phyloP scores from a whole-genome alignment of 1,140 invertebrate species.

The Drosophila eugracilis region DNA sequence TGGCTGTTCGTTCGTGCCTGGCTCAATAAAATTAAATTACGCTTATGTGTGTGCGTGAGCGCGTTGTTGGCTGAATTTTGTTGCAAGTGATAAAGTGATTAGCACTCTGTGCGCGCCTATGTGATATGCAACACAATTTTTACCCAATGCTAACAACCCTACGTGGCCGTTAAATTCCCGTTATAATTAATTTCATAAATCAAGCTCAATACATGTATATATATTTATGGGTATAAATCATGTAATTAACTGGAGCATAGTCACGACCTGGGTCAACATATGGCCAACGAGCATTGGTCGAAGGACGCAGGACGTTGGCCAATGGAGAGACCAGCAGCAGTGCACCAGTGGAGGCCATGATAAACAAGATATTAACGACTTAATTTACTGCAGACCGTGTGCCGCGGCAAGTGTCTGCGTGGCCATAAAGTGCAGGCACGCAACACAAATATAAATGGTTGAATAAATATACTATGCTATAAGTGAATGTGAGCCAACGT shows the following conservation, averaged over 20 bases:
- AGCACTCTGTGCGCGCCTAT: constrained; percentile 43
- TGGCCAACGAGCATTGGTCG: constrained; percentile 20
- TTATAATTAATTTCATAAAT: constrained; percentile 82
- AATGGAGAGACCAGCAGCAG: constrained; percentile 7
- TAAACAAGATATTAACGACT: constrained; percentile 83
- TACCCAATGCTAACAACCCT: constrained; percentile 1
- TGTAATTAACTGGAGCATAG: constrained; percentile 77
- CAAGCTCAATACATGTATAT: constrained; percentile 67
- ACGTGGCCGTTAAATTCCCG: constrained; percentile 44
- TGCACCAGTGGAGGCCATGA: constrained; percentile 56
- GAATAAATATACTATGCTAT: constrained; percentile 61
- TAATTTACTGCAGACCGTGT: constrained; percentile 74
- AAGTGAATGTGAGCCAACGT: constrained; percentile 51
- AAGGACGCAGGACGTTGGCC: not conserved
- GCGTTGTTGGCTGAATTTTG: constrained; percentile 36
- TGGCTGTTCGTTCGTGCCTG: constrained; percentile 45
- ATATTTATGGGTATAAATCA: constrained; percentile 76
- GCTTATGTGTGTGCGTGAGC: constrained; percentile 29
- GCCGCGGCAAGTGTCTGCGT: constrained; percentile 37
- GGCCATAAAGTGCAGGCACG: constrained; percentile 74
- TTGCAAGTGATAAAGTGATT: constrained; percentile 69
- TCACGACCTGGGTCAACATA: constrained; percentile 55
- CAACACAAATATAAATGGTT: constrained; percentile 78
- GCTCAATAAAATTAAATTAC: constrained; percentile 66
- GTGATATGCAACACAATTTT: constrained; percentile 69